Conservation (phyloP, 2,797 vertebrate species). For the Oryzias sinensis region DNA sequence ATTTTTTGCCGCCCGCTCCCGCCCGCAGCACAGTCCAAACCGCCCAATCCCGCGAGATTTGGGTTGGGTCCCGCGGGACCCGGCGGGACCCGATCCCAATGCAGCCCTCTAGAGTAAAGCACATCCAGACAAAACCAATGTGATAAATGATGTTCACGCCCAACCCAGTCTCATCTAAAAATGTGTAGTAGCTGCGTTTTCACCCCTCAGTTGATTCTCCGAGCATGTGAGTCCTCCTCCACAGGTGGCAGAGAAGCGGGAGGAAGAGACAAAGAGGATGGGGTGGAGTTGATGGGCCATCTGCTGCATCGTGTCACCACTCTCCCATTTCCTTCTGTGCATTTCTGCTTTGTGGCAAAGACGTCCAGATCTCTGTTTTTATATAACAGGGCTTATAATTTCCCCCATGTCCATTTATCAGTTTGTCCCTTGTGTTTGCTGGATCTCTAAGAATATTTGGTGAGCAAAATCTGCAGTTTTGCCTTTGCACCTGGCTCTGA, state of each 20-base stretch:
- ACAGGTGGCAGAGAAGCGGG: conserved; percentile 59
- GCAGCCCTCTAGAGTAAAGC: too few relatives aligned
- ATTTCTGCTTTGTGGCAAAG: conserved; percentile 27
- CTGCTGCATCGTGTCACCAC: conserved; percentile 53
- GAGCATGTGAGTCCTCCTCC: conserved; percentile 51
- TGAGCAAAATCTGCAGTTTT: neutral
- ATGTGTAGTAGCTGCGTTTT: neutral
- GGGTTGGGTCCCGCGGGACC: too few relatives aligned
- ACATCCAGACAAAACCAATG: too few relatives aligned
- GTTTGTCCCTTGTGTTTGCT: conserved; percentile 2
- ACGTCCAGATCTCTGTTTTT: conserved; percentile 11
- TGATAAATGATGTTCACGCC: too few relatives aligned
- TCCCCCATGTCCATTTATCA: neutral
- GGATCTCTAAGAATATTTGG: neutral
- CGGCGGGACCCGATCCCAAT: too few relatives aligned
- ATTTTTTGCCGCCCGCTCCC: too few relatives aligned
- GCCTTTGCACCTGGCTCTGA: too few relatives aligned
- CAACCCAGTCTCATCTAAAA: too few relatives aligned
- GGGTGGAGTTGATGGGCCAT: conserved; percentile 64
- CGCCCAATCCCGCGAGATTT: too few relatives aligned
- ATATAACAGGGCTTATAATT: neutral
- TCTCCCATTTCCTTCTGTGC: conserved; percentile 20
- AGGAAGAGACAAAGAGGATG: conserved; percentile 31
- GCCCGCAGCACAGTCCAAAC: too few relatives aligned
- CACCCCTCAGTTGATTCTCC: conserved; percentile 31